A percentile compares a stretch with the other conserved stretches of the same genome.
These are phyloP conservation scores for Capreolus pygargus DNA, from an alignment of 2,113 vertebrate genomes.

Conservation along the genomic window DNA sequence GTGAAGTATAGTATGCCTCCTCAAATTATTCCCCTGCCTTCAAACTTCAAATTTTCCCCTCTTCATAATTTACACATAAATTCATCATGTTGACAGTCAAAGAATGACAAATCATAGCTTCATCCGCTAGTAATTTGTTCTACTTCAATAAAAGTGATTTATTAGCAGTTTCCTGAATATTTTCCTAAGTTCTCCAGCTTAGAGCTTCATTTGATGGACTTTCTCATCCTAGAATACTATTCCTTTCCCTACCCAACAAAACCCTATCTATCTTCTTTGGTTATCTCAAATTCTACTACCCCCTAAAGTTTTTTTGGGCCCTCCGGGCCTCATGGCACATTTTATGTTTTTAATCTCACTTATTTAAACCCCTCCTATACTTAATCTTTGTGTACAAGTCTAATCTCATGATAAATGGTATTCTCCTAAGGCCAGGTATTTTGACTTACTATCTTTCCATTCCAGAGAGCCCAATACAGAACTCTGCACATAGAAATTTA, in stretches of 20 bases:
- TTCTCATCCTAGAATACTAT: neutral
- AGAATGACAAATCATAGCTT: neutral
- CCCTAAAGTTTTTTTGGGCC: neutral
- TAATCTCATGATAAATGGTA: neutral
- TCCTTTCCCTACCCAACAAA: neutral
- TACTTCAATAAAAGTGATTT: neutral
- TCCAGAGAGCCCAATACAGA: neutral
- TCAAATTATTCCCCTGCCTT: neutral
- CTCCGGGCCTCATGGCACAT: neutral
- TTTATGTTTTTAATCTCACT: neutral
- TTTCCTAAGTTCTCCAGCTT: neutral
- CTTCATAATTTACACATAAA: neutral
- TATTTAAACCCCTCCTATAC: neutral
- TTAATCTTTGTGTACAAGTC: neutral
- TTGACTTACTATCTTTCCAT: neutral
- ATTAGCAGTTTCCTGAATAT: neutral
- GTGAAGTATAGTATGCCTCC: neutral
- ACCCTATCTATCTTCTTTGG: neutral
- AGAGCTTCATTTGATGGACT: neutral
- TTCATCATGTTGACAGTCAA: neutral
- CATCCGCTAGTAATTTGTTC: neutral
- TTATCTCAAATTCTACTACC: neutral
- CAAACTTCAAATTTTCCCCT: neutral
- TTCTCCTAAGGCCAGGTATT: neutral
- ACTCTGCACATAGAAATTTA: neutral